Evolutionary conservation across 1,140 invertebrate genomes (phyloP).

Genomic region (Phymorhynchus buccinoides): DNA sequence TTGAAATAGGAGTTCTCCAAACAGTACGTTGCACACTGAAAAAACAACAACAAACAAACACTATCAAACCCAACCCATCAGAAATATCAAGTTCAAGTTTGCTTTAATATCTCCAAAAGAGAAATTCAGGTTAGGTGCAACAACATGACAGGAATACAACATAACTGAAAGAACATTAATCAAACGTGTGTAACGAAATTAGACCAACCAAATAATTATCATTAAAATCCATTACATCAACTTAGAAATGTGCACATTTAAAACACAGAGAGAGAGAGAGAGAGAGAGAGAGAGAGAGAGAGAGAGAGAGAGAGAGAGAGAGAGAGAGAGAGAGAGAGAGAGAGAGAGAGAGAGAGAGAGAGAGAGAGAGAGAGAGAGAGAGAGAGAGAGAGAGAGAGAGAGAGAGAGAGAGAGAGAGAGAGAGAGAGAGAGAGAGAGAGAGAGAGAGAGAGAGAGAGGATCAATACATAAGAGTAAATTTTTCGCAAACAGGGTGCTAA

Average conservation of each 20-base stretch:
- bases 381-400: background rate
- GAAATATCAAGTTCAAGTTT: background rate
- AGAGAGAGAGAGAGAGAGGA: background rate
- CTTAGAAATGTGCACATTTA: too few relatives aligned
- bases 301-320: background rate
- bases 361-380: background rate
- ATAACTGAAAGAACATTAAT: too few relatives aligned
- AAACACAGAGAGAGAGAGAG: too few relatives aligned
- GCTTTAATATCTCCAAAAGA: too few relatives aligned
- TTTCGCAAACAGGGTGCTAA: too few relatives aligned
- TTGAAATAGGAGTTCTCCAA: conserved; percentile 43
- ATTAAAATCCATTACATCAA: too few relatives aligned
- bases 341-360: background rate
- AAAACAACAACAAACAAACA: conserved; percentile 12
- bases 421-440: background rate
- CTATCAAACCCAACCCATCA: background rate
- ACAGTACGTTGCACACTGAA: conserved; percentile 57
- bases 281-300: background rate
- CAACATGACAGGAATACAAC: background rate
- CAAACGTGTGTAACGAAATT: background rate
- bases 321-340: background rate
- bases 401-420: conserved; percentile 3
- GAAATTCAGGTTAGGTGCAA: too few relatives aligned
- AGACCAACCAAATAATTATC: too few relatives aligned
- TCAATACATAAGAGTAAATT: too few relatives aligned